Percentiles rank a stretch among this genome's conserved stretches.
Evolutionary conservation across 2,797 vertebrate species (phyloP).

Genomic region (Echeneis naucrates): DNA sequence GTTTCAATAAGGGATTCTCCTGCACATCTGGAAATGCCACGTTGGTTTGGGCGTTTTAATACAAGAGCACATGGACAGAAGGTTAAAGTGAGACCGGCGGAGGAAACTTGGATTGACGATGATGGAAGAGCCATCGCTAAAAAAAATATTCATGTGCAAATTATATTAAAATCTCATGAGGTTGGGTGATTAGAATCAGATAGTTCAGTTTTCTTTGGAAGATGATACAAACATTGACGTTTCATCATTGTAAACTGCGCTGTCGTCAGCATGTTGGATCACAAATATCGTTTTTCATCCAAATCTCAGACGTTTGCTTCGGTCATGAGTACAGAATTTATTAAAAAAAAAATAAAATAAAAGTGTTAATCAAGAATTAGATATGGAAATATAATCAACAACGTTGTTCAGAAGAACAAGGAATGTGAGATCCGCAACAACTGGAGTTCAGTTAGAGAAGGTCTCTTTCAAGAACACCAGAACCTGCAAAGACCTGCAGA

Average conservation of each 20-base stretch:
- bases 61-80: conserved; percentile 36
- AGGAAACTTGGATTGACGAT: background rate
- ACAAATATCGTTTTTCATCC: background rate
- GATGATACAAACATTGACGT: too few relatives aligned
- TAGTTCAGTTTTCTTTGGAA: background rate
- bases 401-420: background rate
- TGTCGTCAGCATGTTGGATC: conserved; percentile 14
- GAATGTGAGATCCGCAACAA: background rate
- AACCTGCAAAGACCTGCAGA: conserved; percentile 2
- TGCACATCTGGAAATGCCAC: conserved; percentile 85
- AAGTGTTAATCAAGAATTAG: too few relatives aligned
- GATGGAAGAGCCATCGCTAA: too few relatives aligned
- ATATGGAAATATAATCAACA: background rate
- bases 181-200: background rate
- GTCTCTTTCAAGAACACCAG: conserved; percentile 9
- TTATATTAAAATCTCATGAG: background rate
- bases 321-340: background rate
- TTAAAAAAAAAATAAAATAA: too few relatives aligned
- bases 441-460: conserved; percentile 27
- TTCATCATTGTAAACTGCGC: background rate
- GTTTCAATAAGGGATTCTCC: conserved; percentile 82
- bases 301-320: background rate
- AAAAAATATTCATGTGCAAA: background rate
- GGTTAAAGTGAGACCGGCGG: conserved; percentile 7
- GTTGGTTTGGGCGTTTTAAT: conserved; percentile 64